phyloP scores from a whole-genome alignment of 2,797 vertebrate genomes.

The Pogoniulus pusillus region DNA sequence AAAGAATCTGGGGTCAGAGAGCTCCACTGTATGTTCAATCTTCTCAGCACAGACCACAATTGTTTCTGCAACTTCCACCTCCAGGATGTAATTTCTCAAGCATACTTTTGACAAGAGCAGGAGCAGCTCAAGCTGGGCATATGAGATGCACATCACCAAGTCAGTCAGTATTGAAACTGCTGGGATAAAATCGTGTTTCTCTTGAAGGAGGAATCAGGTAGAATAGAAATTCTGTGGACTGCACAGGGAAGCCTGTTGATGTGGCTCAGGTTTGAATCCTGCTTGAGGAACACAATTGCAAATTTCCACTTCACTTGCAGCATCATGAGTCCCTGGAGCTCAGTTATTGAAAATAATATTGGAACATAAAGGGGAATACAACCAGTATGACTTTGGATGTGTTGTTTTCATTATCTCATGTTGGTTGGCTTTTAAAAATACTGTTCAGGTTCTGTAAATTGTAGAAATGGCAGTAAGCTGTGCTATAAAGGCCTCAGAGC shows the following conservation, averaged over 20 bases:
- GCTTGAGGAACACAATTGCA: neutral
- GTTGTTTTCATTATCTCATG: neutral
- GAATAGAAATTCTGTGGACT: neutral
- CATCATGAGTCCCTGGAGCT: neutral
- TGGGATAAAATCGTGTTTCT: neutral
- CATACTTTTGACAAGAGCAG: neutral
- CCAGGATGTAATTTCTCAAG: neutral
- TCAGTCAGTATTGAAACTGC: neutral
- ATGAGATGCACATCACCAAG: rapidly evolving
- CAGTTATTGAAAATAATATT: neutral
- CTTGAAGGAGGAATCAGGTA: neutral
- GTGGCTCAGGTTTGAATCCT: neutral
- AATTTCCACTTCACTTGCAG: neutral
- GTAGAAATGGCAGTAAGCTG: neutral
- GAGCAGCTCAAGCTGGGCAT: neutral
- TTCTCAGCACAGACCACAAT: constrained; percentile 6
- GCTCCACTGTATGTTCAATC: neutral
- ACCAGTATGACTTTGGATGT: neutral
- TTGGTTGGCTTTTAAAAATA: neutral
- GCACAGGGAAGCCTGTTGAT: neutral
- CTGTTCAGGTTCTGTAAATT: neutral
- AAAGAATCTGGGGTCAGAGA: constrained; percentile 44
- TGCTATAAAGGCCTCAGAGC: neutral
- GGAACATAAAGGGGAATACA: neutral
- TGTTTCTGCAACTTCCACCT: constrained; percentile 6